Base-by-base conservation (phyloP, 2,113 vertebrate species). In the Steatornis caripensis region DNA sequence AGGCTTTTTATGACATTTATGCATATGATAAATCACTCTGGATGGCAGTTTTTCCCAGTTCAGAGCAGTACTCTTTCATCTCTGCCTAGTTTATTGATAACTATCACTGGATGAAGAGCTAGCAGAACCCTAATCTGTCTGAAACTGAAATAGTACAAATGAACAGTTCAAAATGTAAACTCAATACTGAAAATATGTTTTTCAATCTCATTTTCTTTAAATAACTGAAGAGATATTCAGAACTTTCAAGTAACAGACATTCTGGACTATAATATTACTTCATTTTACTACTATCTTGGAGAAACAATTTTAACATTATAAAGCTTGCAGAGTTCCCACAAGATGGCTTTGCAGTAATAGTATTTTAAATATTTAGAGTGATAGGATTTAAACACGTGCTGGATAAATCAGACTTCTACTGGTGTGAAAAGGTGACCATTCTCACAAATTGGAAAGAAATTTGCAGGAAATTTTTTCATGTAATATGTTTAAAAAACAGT, bases 51-150 rank as follows among this genome's bases (percentile, higher is more conserved):
- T 94, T 86, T 81, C 91, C 60, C 87, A 93, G 84, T 94, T 97
- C 89, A 94, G 84, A 90, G 51, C 48, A 93, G 34, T 43, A 53
- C 16, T 90, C 58, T 80, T 97, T 84, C 27, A 75, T 88, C 76
- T 94, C 90, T 96, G 81, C 57, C 71, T 96, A 34, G 83, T 95
- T 97, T 95, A 93, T 97, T 97, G 96, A 95, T 97, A 96, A 84
- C 72, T 53, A 23, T 95, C 82, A 51, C 45, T 87, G 87, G 34
- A 16, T 55, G 43, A 93, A 93, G 26, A 74, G 68, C 76, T 82
- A 41, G 76, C 53, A 95, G 71, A 77, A 89, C 70, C 34, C 36
- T 54, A 95, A 1, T 61, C 62, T 53, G 70, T n/a, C 60, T 88
- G 48, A 96, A 95, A 95, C 70, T 83, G 55, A 89, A 97, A 91